Percentiles rank a stretch among this genome's conserved stretches.
Evolutionary conservation across 2,797 vertebrate genomes (phyloP).

Genomic region (Xyrichtys novacula): DNA sequence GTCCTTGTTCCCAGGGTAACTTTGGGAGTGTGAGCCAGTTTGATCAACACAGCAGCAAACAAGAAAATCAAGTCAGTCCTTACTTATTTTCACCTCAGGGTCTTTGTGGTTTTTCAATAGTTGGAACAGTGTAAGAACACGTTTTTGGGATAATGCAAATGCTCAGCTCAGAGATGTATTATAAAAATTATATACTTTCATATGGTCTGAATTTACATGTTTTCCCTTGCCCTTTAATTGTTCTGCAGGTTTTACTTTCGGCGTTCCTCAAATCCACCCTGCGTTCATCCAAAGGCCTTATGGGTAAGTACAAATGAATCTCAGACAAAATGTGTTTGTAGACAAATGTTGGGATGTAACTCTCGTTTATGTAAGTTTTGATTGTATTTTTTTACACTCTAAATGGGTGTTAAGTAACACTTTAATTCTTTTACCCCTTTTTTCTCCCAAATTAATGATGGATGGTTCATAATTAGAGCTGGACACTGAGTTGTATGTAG

Average conservation of each 20-base stretch:
- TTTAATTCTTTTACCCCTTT: conserved; percentile 25
- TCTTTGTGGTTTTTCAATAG: conserved; percentile 19
- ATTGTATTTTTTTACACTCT: conserved; percentile 18
- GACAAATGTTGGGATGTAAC: conserved; percentile 12
- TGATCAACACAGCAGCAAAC: conserved; percentile 25
- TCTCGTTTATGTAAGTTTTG: not conserved
- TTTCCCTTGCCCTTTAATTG: not conserved
- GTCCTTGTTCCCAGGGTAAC: not conserved
- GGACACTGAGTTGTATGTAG: conserved; percentile 34
- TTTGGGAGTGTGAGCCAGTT: not conserved
- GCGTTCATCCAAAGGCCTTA: conserved; percentile 99
- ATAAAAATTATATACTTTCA: not conserved
- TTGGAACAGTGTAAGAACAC: conserved; percentile 10
- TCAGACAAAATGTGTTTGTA: conserved; percentile 16
- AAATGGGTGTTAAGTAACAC: conserved; percentile 29
- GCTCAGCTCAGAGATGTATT: not conserved
- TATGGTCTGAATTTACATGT: not conserved
- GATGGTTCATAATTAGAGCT: conserved; percentile 44
- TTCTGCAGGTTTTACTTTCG: conserved; percentile 95
- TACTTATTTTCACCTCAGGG: conserved; percentile 20
- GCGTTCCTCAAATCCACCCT: conserved; percentile 98
- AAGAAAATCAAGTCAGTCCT: conserved; percentile 32
- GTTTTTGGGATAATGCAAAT: not conserved
- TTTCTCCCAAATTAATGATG: conserved; percentile 35
- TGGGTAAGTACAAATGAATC: conserved; percentile 89